Percentiles rank a stretch among this genome's conserved stretches.
Evolutionary conservation across 2,888 invertebrate species (phyloP).

Genomic region (Metacarcinus magister): DNA sequence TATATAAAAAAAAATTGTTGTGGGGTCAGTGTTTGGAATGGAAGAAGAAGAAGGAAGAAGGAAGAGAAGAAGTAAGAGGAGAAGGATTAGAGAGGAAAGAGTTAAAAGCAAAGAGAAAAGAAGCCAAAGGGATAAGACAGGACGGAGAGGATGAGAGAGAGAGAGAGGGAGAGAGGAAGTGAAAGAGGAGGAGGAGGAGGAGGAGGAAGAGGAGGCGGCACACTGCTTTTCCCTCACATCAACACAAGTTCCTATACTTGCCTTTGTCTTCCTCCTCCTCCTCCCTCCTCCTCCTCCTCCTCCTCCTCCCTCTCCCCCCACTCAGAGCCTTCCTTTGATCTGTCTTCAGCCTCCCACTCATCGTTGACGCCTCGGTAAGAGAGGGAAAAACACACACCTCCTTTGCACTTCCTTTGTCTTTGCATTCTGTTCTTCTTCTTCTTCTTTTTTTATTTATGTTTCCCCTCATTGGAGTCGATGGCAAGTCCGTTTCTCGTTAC

Average conservation of each 20-base stretch:
- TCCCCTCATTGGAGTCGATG: slow-evolving; percentile 21
- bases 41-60: not conserved
- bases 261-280: not conserved
- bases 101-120: too few species aligned
- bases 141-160: not conserved
- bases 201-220: not conserved
- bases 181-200: not conserved
- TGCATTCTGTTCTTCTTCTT: not conserved
- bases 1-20: too few species aligned
- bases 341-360: not conserved
- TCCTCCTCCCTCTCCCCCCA: not conserved
- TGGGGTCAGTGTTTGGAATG: not conserved
- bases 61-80: too few species aligned
- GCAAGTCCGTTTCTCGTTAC: slow-evolving; percentile 8
- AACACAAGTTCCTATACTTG: not conserved
- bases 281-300: not conserved
- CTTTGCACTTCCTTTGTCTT: not conserved
- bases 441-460: not conserved
- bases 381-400: not conserved
- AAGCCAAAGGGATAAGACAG: too few species aligned
- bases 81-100: too few species aligned
- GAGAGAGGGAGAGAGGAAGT: not conserved
- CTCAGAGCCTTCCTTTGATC: not conserved
- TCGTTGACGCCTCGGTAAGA: not conserved
- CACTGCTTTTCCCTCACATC: not conserved